Percentiles rank a stretch among this genome's conserved stretches.
Conservation (phyloP, 2,888 invertebrate genomes). For the Tiphia femorata region DNA sequence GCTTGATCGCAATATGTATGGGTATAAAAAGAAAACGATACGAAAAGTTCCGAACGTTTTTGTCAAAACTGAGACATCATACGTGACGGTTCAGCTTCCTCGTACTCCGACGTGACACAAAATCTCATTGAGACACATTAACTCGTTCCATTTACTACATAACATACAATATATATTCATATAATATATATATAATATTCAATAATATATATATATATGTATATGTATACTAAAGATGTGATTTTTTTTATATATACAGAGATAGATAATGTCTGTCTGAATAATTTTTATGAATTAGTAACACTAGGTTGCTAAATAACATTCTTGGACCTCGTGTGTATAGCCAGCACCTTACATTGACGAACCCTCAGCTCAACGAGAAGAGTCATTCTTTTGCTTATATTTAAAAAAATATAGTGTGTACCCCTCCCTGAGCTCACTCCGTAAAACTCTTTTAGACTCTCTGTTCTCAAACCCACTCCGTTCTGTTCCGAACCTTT, state of each 20-base stretch:
- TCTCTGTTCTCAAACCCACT: conserved; percentile 19
- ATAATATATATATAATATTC: conserved; percentile 60
- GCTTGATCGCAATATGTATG: conserved; percentile 5
- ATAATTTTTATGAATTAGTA: conserved; percentile 64
- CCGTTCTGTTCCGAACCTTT: conserved; percentile 38
- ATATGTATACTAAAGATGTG: conserved; percentile 51
- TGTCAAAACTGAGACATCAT: conserved; percentile 37
- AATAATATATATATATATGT: conserved; percentile 51
- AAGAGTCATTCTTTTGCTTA: conserved; percentile 51
- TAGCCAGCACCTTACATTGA: conserved; percentile 67
- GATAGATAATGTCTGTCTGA: conserved; percentile 60
- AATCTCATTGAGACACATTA: conserved; percentile 66
- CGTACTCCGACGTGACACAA: conserved; percentile 50
- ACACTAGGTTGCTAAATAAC: conserved; percentile 66
- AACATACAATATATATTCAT: conserved; percentile 66
- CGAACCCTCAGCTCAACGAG: conserved; percentile 56
- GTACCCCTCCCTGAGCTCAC: conserved; percentile 62
- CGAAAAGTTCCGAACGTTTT: conserved; percentile 11
- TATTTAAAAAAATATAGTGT: conserved; percentile 65
- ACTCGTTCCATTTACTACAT: conserved; percentile 64
- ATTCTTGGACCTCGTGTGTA: conserved; percentile 67
- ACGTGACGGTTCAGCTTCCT: conserved; percentile 36
- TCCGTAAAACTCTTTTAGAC: conserved; percentile 28
- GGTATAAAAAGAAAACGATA: conserved; percentile 17
- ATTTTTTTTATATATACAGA: conserved; percentile 56